Evolutionary conservation across 2,113 vertebrate species (phyloP), one percentile per base, ranked within the genome.

Genomic region (Fulmarus glacialis): DNA sequence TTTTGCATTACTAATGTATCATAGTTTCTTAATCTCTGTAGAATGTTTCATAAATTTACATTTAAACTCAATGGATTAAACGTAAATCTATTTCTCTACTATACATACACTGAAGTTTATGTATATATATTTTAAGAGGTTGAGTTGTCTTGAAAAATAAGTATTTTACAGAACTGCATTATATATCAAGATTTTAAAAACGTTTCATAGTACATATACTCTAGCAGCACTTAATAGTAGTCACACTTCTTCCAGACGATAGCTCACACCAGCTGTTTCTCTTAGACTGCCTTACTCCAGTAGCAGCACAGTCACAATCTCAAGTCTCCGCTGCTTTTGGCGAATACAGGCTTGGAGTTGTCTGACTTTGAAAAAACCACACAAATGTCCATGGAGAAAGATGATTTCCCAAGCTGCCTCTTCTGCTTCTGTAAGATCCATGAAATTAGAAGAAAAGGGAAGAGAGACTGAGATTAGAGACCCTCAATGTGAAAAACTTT

Each of bases 401-500:
- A 30, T 71, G 56, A 68, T 89, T 94, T 94, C 91, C 71, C 83
- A 77, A 68, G 83, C 29, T 3, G 4, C 59, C 58, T 38, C 62
- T 75, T 59, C 64, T 66, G 53, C 22, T 55, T 68, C 84, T 48
- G 27, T 62, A 56, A 70, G 36, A 82, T n/a, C 87, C 59, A 29
- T 58, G 78, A 63, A 85, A 93, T 71, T 19, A 55, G 32, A n/a
- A 53, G 30, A 11, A 62, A 84, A 74, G 38, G 8, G 12, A 73
- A 87, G 32, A 82, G 75, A 71, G 52, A 14, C 63, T 53, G 23
- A 75, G 70, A 92, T 94, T 93, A 52, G 60, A 75, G n/a, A 72
- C 23, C 12, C 32, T 84, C 56, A 3, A 5, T 14, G 43, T n/a
- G 60, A 43, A 63, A 88, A 56, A 12, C 20, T 79, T 82, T 21